Base-by-base conservation (phyloP, 2,797 vertebrate genomes). In the Leptatherina wallacei region DNA sequence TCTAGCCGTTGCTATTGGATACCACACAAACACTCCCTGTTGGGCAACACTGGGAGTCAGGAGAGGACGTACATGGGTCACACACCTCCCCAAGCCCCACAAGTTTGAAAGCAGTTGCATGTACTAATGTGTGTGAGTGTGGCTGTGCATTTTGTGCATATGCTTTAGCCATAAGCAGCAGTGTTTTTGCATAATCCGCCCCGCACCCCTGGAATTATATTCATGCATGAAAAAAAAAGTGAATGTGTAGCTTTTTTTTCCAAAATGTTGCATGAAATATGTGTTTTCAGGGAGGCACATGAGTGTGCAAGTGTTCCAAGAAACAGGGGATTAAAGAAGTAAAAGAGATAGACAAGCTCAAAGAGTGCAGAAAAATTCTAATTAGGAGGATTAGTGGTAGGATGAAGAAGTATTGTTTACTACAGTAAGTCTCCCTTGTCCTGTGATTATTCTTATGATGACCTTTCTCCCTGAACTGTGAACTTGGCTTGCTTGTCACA, bases 11-110 rank as follows among this genome's bases (percentile, higher is more conserved):
- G 83, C 93, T 88, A 70, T 59, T 89, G 91, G 93, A 92, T 89
- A 94, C 93, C 92, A 94, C 92, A 93, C 92, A 95, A 95, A 95
- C 93, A 95, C 88, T 94, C 91, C 91, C 91, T 92, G 88, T 93
- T 95, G 93, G 94, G 93, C 92, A 95, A 93, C 91, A 92, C 87
- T 76, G 87, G 88, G 85, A 94, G 91, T 91, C 92, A 93, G 85
- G 81, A 91, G 91, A 94, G 90, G 92, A 95, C 89, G 87, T 88
- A 84, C 88, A 77, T 71, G 81, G 86, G 89, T 92, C 91, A 85
- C 85, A 92, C 90, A 89, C 81, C 84, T 89, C 87, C 87, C 77
- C 42, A 65, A 85, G 72, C 58, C 40, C 69, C 63, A 8, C 3
- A 29, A 82, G 73, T 85, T 78, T 68, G 51, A 77, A 83, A 81